Conservation (phyloP, 1,140 invertebrate species). For the Himalopsyche phryganea region DNA sequence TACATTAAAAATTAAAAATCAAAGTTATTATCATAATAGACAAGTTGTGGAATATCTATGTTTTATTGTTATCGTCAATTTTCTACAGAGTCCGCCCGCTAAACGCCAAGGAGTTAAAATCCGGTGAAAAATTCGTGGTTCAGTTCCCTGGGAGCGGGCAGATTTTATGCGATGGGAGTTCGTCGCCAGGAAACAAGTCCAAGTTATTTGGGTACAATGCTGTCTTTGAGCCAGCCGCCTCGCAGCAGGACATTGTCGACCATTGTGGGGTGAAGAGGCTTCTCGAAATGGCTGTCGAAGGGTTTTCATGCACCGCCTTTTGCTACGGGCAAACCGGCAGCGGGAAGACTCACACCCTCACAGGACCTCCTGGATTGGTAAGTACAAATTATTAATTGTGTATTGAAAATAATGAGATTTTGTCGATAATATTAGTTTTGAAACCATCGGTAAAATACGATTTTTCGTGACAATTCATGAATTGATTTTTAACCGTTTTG, state of each 20-base stretch:
- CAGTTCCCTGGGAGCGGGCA: constrained; percentile 78
- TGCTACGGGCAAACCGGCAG: constrained; percentile 97
- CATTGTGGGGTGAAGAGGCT: constrained; percentile 81
- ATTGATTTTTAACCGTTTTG: no score
- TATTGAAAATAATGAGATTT: no score
- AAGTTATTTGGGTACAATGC: constrained; percentile 83
- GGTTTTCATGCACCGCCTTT: constrained; percentile 89
- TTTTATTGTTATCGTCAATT: no score
- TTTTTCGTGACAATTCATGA: no score
- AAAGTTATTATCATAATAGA: no score
- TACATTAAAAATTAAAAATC: no score
- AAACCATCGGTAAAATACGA: no score
- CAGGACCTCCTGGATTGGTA: constrained; percentile 84
- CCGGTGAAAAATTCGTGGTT: constrained; percentile 58
- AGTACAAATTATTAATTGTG: constrained; percentile 35
- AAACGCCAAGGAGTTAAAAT: constrained; percentile 63
- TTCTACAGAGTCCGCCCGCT: constrained; percentile 66
- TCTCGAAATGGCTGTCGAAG: constrained; percentile 88
- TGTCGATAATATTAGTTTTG: no score
- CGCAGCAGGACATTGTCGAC: constrained; percentile 76
- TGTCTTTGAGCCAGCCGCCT: constrained; percentile 83
- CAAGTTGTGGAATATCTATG: no score
- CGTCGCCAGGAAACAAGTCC: constrained; percentile 59
- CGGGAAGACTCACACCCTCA: constrained; percentile 94
- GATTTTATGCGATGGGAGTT: constrained; percentile 58